A percentile compares a stretch with the other conserved stretches of the same genome.
Conservation (phyloP, 2,888 invertebrate genomes). For the Lepidonotus clava region DNA sequence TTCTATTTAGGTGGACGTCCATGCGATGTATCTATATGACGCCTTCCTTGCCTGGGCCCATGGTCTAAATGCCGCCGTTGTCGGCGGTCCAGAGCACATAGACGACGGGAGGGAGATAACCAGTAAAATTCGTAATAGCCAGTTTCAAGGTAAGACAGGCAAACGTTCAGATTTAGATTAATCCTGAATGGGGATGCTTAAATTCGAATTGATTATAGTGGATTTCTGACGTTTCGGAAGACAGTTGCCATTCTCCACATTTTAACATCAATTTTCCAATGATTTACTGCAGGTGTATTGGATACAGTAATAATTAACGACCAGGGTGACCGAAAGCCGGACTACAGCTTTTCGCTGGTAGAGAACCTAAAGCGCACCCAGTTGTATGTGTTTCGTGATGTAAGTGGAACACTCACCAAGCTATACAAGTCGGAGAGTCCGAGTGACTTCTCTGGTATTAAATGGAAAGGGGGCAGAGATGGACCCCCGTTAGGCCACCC, state of each 20-base stretch:
- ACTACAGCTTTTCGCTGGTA: slow-evolving; percentile 4
- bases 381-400: not conserved
- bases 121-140: not conserved
- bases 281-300: not conserved
- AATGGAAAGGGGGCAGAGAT: not conserved
- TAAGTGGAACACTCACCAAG: not conserved
- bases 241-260: no score
- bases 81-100: not conserved
- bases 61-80: not conserved
- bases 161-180: no score
- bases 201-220: no score
- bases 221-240: no score
- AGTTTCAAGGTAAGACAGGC: no score
- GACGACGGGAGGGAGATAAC: not conserved
- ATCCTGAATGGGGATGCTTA: no score
- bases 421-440: not conserved
- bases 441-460: not conserved
- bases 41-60: slow-evolving; percentile 37
- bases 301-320: not conserved
- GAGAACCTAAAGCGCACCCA: not conserved
- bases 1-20: slow-evolving; percentile 34
- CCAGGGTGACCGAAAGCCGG: not conserved
- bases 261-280: no score
- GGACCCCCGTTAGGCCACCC: not conserved
- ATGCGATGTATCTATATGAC: slow-evolving; percentile 46